Base-by-base conservation (phyloP, 1,140 invertebrate genomes). In the Nomia melanderi region DNA sequence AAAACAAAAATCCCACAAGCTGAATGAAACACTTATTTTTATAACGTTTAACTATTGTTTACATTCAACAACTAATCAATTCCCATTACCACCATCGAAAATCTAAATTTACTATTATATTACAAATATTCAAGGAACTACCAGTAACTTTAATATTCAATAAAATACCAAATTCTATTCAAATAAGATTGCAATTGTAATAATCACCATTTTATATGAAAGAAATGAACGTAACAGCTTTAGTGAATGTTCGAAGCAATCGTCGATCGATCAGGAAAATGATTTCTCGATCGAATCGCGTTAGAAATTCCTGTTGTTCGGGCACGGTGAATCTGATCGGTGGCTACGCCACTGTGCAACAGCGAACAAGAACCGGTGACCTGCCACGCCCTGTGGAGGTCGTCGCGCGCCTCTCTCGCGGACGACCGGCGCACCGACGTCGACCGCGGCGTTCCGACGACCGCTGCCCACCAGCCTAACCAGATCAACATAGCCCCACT, bases 311-410 rank as follows among this genome's bases (percentile, higher is more conserved):
- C 73, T 59, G 12, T 50, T 12, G 63, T 4, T n/a, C 36, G 36
- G 39, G 36, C 50, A 60, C 64, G 80, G 71, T 64, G 65, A 82
- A 82, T 29, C 23, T 39, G 79, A 70, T 84, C 85, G 79, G 88
- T 79, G 78, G 81, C 78, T 87, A 88, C 87, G 87, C 85, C 81
- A 88, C 87, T 89, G 87, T 79, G 67, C 59, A 50, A 71, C 82
- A 71, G 69, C 39, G 64, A 75, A 53, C 79, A 73, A 87, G 88
- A 87, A 89, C 86, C 88, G 88, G 89, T 92, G 90, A 92, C 90
- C 90, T 83, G 88, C 90, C 90, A 91, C 91, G 89, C 90, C 89
- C 89, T 90, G 87, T 83, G 85, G 87, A 90, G 90, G 90, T 90
- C 90, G 88, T 90, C 87, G 87, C 85, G 90, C 90, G 88, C 82